A percentile compares a stretch with the other conserved stretches of the same genome.
Conservation (phyloP, 2,113 vertebrate genomes). For the Triplophysa siluroides region DNA sequence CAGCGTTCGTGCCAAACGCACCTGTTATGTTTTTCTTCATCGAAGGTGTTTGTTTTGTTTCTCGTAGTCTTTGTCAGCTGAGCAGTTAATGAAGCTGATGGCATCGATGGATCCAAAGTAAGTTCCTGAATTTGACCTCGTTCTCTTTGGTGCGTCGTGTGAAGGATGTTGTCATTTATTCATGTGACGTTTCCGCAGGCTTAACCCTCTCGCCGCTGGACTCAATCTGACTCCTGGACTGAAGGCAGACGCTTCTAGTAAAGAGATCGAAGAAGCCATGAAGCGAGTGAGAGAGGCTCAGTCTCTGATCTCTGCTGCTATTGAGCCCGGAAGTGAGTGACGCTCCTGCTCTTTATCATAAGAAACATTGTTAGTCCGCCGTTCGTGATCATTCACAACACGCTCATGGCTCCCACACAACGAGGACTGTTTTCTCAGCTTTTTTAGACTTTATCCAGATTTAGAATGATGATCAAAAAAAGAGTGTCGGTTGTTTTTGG, state of each 20-base stretch:
- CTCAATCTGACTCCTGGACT: slow-evolving; percentile 85
- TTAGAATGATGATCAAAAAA: too few species aligned
- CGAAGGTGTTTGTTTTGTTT: background rate
- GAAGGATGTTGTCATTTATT: background rate
- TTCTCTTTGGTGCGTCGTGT: background rate
- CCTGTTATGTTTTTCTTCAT: too few species aligned
- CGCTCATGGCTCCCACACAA: too few species aligned
- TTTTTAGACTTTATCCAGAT: too few species aligned
- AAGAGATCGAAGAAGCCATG: slow-evolving; percentile 99
- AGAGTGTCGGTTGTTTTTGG: too few species aligned
- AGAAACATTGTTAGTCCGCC: background rate
- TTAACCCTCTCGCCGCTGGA: slow-evolving; percentile 92
- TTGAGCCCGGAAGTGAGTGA: slow-evolving; percentile 90
- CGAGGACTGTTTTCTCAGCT: too few species aligned
- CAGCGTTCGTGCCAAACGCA: too few species aligned
- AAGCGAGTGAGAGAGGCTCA: slow-evolving; percentile 96
- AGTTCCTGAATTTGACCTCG: slow-evolving; percentile 59
- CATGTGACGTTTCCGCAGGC: slow-evolving; percentile 68
- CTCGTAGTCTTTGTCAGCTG: slow-evolving; percentile 87
- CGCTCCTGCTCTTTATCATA: background rate
- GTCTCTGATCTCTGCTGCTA: slow-evolving; percentile 96
- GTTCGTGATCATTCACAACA: background rate
- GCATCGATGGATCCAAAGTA: slow-evolving; percentile 98
- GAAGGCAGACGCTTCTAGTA: slow-evolving; percentile 92
- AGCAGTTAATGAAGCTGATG: slow-evolving; percentile 96